Base-by-base conservation (phyloP, 2,888 invertebrate genomes). In the Cheilosia vernalis region DNA sequence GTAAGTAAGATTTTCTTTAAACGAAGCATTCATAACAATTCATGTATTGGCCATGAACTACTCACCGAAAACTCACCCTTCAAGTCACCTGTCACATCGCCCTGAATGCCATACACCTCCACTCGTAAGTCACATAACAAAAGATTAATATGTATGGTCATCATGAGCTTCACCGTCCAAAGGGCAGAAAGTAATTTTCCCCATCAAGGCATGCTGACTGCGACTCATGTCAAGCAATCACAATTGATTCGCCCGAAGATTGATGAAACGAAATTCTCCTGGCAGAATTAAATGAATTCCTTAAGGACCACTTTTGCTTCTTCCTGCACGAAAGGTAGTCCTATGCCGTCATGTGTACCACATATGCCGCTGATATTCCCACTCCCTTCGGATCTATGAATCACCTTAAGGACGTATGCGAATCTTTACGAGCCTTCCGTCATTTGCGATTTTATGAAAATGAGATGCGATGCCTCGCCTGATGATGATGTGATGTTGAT, bases 211-310 rank as follows among this genome's bases (percentile, higher is more conserved):
- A 24, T 19, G 17, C 44, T 58, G 76, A 51, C 51, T 51, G 51
- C 30, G 30, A 24, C 51, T 51, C 24, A 49, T 67, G 78, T 73
- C 72, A 72, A 51, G 63, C 67, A 66, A 85, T 85, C 80, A 76
- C 80, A 85, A 85, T 85, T 85, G 84, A 80, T 72, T 85, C 70
- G 51, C 42, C 64, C 13, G 56, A 76, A 85, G 84, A 85, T 85
- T 80, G 84, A 85, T 85, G 84, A 44, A 51, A 81, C 53, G 30
- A 58, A 77, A 70, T 66, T 77, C 63, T 64, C 27, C 24, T 69
- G 13, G 53, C 79, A 73, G 76, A 85, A 85, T 80, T 80, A 80
- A 85, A 80, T 21, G 66, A 85, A 85, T 85, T 85, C 84, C 84
- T 66, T 61, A 17, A 80, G 74, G 84, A 84, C 74, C 58, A 58